Base-by-base conservation (phyloP, 1,140 invertebrate genomes). In the Drosophila takahashii region DNA sequence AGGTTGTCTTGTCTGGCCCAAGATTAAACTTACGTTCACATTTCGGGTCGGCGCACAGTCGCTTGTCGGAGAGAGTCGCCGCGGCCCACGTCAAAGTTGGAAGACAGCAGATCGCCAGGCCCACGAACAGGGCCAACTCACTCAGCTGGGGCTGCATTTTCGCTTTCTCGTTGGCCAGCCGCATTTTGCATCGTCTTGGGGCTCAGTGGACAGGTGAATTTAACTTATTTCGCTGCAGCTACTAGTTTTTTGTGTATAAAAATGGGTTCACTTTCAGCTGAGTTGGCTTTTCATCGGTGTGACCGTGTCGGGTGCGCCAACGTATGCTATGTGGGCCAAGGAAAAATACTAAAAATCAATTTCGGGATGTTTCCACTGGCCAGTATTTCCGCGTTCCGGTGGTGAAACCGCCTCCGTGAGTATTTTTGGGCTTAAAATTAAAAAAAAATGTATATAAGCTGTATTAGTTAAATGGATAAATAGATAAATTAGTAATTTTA, bases 31-130 rank as follows among this genome's bases (percentile, higher is more conserved):
- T 94, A 95, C 94, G 92, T 92, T 93, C 93, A 85, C 95, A 95
- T 73, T 94, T 79, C 72, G 92, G 91, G 92, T 95, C 93, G 79
- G 91, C 94, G 93, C 94, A 95, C 92, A 94, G 93, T 83, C 94
- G 92, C 76, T 94, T 94, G 85, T 95, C 92, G 18, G 95, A 95
- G 62, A 95, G 93, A 70, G 52, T 51, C 27, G 51, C 32, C 22
- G 22, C 29, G 18, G 72, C 72, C 72, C 81, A 92, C 81, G 86
- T 90, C 61, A 13, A 36, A 18, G 71, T 71, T 64, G 80, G 74
- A 74, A 81, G 72, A 87, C 61, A 74, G 45, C 58, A 90, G 66
- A 75, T 64, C 37, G 39, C 26, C n/a, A 87, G 39, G 32, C 48
- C 37, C 22, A 41, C 2, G 4, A 76, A 47, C 13, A 71, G 22